Conservation (phyloP, 2,888 invertebrate species). For the Nephrotoma flavescens region DNA sequence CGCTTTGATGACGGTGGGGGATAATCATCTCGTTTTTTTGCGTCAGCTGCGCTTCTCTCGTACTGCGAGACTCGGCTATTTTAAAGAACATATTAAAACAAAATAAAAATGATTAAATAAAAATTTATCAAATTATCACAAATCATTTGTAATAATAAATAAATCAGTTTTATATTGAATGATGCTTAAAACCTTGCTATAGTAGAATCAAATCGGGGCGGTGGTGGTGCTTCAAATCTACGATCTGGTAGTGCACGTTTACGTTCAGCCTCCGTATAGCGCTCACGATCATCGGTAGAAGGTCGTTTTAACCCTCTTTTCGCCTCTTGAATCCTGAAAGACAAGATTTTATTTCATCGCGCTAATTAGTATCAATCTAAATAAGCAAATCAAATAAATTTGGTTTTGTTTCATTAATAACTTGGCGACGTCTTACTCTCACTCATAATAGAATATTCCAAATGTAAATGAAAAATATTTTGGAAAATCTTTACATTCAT, state of each 20-base stretch:
- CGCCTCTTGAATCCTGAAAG: slow-evolving; percentile 26
- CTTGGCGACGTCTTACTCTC: neutral
- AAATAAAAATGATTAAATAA: neutral
- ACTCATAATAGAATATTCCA: neutral
- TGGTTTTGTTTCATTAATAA: neutral
- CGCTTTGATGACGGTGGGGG: slow-evolving; percentile 18
- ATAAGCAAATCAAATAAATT: slow-evolving; percentile 2
- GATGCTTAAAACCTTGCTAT: slow-evolving; percentile 22
- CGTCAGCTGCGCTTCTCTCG: slow-evolving; percentile 2
- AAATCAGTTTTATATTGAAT: neutral
- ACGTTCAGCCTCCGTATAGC: slow-evolving; percentile 24
- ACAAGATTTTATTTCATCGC: neutral
- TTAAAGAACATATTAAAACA: neutral
- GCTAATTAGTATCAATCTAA: neutral
- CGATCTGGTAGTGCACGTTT: slow-evolving; percentile 24
- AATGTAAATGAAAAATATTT: neutral
- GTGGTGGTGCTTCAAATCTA: slow-evolving; percentile 31
- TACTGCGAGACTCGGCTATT: slow-evolving; percentile 7
- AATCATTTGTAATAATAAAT: neutral
- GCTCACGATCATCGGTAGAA: slow-evolving; percentile 21
- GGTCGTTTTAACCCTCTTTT: slow-evolving; percentile 27
- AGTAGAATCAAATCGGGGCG: slow-evolving; percentile 30
- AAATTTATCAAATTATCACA: neutral
- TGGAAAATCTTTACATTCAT: neutral
- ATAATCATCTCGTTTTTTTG: slow-evolving; percentile 28